Evolutionary conservation across 2,797 vertebrate species (phyloP).

Genomic region (Thripadectes ignobilis): DNA sequence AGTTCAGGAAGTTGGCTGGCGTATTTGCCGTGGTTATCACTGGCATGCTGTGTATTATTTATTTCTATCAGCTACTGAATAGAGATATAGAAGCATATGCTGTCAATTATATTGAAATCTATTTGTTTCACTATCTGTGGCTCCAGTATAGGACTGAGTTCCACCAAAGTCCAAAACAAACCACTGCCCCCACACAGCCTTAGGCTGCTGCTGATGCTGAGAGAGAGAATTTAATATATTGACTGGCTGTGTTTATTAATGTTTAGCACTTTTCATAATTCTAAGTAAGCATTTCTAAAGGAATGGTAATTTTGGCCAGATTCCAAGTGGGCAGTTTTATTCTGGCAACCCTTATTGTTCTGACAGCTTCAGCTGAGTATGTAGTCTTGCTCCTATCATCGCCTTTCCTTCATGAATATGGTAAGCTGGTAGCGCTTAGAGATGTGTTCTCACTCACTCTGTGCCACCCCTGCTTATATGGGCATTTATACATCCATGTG

Average conservation of each 20-base stretch:
- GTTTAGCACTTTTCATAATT: slow-evolving; percentile 32
- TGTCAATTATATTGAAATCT: slow-evolving; percentile 53
- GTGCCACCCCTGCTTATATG: neutral
- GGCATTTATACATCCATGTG: neutral
- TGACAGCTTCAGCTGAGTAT: slow-evolving; percentile 33
- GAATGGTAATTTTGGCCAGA: slow-evolving; percentile 2
- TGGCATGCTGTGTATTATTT: slow-evolving; percentile 52
- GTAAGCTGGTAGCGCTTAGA: neutral
- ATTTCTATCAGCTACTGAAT: slow-evolving; percentile 50
- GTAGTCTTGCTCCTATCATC: slow-evolving; percentile 20
- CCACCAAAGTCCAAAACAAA: slow-evolving; percentile 3
- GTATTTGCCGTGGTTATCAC: slow-evolving; percentile 42
- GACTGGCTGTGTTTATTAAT: slow-evolving; percentile 9
- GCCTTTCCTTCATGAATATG: slow-evolving; percentile 56
- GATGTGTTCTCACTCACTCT: neutral
- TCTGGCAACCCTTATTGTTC: slow-evolving; percentile 54
- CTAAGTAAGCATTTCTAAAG: slow-evolving; percentile 33
- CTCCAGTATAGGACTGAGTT: neutral
- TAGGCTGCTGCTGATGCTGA: neutral
- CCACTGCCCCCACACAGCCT: neutral
- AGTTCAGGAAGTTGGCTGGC: slow-evolving; percentile 42
- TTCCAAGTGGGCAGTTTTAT: slow-evolving; percentile 50
- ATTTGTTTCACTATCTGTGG: slow-evolving; percentile 16
- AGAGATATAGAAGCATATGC: slow-evolving; percentile 56
- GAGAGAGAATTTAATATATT: neutral